Evolutionary conservation across 1,140 invertebrate species (phyloP), one percentile per base, ranked within the genome.

Genomic region (Nautilus pompilius): DNA sequence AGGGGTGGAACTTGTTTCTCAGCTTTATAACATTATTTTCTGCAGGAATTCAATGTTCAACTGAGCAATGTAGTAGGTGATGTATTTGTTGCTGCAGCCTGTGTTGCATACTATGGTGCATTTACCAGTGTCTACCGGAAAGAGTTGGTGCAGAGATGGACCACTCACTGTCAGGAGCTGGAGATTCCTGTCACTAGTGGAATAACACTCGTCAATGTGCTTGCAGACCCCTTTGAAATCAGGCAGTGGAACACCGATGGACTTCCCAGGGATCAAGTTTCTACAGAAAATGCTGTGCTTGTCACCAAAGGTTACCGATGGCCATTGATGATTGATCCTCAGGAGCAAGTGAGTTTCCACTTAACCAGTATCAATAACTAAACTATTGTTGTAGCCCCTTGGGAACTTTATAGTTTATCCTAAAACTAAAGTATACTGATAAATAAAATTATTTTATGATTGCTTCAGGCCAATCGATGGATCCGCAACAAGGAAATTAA

Each of bases 241-340:
- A 85, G 91, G 2, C 86, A 89, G 45, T 95, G 93, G 93, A 93
- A 93, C 74, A 86, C 88, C 0, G 88, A 88, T 71, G 91, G 92
- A 1, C 78, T 95, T 28, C 93, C 93, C 0, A 87, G 89, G 69
- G 92, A 95, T 79, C 86, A 87, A 32, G 87, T 93, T 17, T 94
- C 92, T 8, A 91, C 90, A 0, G 92, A 95, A 80, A 95, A 95
- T 80, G 92, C 90, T 1, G 90, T 95, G 49, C 83, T 95, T 33
- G 91, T 93, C 0, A 94, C 90, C 0, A 86, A 89, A 49, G 89
- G 90, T 0, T 84, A 88, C 26, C 85, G 91, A 20, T 94, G 92
- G 92, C 91, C 93, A 0, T 84, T 95, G 1, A 93, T 93, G 87
- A 93, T 94, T 63, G 93, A 94, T 83, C 92, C 93, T 0, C 93